A percentile compares a stretch with the other conserved stretches of the same genome.
These are phyloP conservation scores for Cladopsammia gracilis DNA, from an alignment of 64 coral and sea anemone species.

Conservation along the genomic window DNA sequence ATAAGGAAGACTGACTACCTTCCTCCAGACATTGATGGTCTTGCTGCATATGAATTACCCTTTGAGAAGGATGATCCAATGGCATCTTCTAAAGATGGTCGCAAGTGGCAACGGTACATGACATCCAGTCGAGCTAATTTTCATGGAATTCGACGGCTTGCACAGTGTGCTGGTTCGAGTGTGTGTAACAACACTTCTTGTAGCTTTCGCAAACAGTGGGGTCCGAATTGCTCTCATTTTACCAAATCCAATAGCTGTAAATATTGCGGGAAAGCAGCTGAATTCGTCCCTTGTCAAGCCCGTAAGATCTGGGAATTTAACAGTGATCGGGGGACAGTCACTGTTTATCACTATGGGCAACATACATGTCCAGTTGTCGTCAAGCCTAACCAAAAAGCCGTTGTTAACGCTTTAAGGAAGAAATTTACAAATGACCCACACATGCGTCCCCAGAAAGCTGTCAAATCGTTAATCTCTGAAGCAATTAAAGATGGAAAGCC, in stretches of 20 bases:
- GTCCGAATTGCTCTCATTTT: constrained; percentile 17
- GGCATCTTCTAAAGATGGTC: constrained; percentile 46
- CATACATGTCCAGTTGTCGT: constrained; percentile 23
- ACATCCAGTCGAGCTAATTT: constrained; percentile 33
- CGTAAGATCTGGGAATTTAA: constrained; percentile 51
- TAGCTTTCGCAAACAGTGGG: constrained; percentile 11
- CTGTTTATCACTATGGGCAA: constrained; percentile 25
- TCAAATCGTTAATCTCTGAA: background rate
- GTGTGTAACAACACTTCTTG: constrained; percentile 9
- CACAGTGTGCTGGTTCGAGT: constrained; percentile 37
- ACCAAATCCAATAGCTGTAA: background rate
- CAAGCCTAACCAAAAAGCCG: constrained; percentile 12
- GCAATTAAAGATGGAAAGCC: constrained; percentile 26
- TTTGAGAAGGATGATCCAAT: constrained; percentile 19
- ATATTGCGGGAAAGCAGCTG: background rate
- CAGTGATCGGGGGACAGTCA: background rate
- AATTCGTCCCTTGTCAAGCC: background rate
- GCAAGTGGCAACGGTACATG: constrained; percentile 48
- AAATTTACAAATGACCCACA: constrained; percentile 6
- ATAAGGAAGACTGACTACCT: constrained; percentile 10
- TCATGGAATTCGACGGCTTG: constrained; percentile 23
- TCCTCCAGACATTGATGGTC: constrained; percentile 49
- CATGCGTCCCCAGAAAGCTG: background rate
- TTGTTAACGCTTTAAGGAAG: constrained; percentile 35
- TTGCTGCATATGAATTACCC: background rate